Conservation (phyloP, 2,797 vertebrate species). For the Dermochelys coriacea region DNA sequence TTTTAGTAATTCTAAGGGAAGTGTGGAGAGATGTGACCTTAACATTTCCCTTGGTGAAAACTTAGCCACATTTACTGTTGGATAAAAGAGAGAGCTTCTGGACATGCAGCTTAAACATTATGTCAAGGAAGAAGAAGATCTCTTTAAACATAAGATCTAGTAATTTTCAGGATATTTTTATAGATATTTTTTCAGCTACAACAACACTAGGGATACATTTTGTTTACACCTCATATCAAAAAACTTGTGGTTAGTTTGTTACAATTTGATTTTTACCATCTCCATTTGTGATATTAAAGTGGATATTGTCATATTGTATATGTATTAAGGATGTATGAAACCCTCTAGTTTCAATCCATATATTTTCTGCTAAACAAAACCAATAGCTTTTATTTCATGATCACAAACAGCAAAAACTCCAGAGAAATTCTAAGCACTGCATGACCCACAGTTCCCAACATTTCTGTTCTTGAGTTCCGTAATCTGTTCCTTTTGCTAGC, state of each 20-base stretch:
- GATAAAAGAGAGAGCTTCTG: not conserved
- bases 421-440: not conserved
- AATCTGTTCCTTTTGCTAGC: not conserved
- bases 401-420: not conserved
- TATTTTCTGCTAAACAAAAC: not conserved
- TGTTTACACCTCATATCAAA: not conserved
- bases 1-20: not conserved
- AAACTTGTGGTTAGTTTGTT: not conserved
- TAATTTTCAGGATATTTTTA: not conserved
- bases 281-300: not conserved
- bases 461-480: not conserved
- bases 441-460: not conserved
- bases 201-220: not conserved
- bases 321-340: not conserved
- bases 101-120: not conserved
- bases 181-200: not conserved
- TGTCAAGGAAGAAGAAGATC: not conserved
- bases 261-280: not conserved
- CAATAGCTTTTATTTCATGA: not conserved
- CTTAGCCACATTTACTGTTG: not conserved
- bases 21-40: not conserved
- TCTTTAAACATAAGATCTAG: no score
- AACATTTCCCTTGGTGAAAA: not conserved
- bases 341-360: not conserved
- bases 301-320: not conserved